Base-by-base conservation (phyloP, 37 sponge, comb jelly and placozoan species). In the Eunapius fragilis region DNA sequence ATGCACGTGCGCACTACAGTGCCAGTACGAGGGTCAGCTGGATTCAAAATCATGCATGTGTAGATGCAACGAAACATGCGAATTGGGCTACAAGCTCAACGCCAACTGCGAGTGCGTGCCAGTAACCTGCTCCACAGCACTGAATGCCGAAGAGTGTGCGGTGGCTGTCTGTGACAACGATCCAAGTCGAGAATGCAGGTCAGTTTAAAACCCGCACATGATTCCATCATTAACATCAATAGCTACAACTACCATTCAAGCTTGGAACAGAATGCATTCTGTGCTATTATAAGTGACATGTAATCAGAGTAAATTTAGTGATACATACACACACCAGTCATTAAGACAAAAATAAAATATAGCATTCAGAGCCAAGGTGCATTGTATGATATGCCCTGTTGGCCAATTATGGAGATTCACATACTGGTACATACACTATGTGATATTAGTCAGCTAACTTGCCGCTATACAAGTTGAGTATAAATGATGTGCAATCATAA, bases 41-140 rank as follows among this genome's bases (percentile, higher is more conserved):
- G 85, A 91, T 50, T 4, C 69, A 0, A 84, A 34, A 70, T 84
- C 77, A 75, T 91, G 92, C 48, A 17, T n/a, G 3, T 91, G 92
- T 67, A 31, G 22, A 24, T 91, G 92, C 76, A 84, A 86, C 68
- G 25, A 34, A 74, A 48, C 68, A 35, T 88, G 90, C 26, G 41
- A 31, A 2, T 48, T 36, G 38, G 85, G 84, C 13, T 80, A 80
- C 67, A 76, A 78, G 70, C 47, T 86, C 22, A 69, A 48, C 74
- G 34, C 68, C 35, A 45, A 30, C 9, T 91, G 91, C 36, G 28
- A 71, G 35, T 91, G 91, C 71, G 83, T 79, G 23, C 71, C 82
- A 31, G 75, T 79, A 28, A 82, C 28, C 2, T 91, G 91, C 58
- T 71, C 81, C 68, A 79, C 74, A 32, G 88, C 81, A 19, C 3